Conservation (phyloP, 2,797 vertebrate species). For the Chanos chanos region DNA sequence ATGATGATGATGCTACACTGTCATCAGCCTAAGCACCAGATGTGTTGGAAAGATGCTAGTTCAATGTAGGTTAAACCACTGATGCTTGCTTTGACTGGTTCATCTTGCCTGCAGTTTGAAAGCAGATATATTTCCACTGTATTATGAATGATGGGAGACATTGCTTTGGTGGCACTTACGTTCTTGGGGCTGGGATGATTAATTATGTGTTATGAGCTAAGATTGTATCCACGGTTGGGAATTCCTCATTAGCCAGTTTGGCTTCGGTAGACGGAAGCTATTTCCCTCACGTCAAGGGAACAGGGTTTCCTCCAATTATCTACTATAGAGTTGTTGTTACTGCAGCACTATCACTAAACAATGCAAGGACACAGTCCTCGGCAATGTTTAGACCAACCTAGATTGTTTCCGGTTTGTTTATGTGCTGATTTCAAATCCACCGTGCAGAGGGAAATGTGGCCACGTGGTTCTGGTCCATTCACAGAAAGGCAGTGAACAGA, state of each 20-base stretch:
- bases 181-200: slow-evolving; percentile 53
- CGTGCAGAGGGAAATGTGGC: too few species aligned
- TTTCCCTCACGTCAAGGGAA: slow-evolving; percentile 35
- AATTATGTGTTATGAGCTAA: slow-evolving; percentile 35
- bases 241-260: slow-evolving; percentile 21
- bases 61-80: slow-evolving; percentile 30
- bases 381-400: too few species aligned
- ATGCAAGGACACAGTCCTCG: too few species aligned
- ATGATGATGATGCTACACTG: slow-evolving; percentile 32
- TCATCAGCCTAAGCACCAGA: slow-evolving; percentile 39
- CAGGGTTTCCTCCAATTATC: slow-evolving; percentile 27
- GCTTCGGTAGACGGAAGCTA: slow-evolving; percentile 24
- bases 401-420: too few species aligned
- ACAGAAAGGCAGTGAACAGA: too few species aligned
- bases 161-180: slow-evolving; percentile 35
- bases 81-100: slow-evolving; percentile 16
- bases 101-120: slow-evolving; percentile 30
- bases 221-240: slow-evolving; percentile 33
- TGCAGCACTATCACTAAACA: too few species aligned
- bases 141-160: slow-evolving; percentile 38
- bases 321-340: too few species aligned
- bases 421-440: too few species aligned
- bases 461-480: too few species aligned
- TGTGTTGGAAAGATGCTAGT: slow-evolving; percentile 6
- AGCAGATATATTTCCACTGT: slow-evolving; percentile 43